Conservation (phyloP, 2,888 invertebrate genomes). For the Isoperla grammatica region DNA sequence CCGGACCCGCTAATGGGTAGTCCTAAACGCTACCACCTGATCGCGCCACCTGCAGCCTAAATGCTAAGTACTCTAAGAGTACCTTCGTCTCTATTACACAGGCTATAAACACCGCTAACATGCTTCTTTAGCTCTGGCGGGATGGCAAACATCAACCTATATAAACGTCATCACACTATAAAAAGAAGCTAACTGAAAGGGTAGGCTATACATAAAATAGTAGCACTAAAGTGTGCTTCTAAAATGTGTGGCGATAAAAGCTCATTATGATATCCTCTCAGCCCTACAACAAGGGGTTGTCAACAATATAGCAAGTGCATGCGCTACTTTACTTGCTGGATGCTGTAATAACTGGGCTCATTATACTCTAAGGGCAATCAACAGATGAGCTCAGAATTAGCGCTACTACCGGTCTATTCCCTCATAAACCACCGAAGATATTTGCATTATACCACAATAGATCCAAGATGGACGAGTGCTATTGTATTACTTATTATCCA, state of each 20-base stretch:
- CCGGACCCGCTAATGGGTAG: slow-evolving; percentile 10
- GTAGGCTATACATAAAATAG: slow-evolving; percentile 17
- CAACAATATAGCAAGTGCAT: slow-evolving; percentile 12
- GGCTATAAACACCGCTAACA: slow-evolving; percentile 12
- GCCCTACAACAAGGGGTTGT: neutral
- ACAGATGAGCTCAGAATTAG: slow-evolving; percentile 4
- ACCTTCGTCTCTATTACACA: slow-evolving; percentile 6
- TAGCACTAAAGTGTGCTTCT: slow-evolving; percentile 16
- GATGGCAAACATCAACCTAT: slow-evolving; percentile 13
- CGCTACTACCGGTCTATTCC: too few relatives aligned
- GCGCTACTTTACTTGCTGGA: slow-evolving; percentile 1
- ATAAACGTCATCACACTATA: slow-evolving; percentile 23
- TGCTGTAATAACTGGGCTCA: slow-evolving; percentile 9
- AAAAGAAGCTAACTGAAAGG: slow-evolving; percentile 18
- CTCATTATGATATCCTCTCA: slow-evolving; percentile 12
- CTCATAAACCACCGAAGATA: too few relatives aligned
- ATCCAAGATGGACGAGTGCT: too few relatives aligned
- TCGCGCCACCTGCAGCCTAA: slow-evolving; percentile 20
- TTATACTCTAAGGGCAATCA: slow-evolving; percentile 13
- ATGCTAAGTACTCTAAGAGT: slow-evolving; percentile 18
- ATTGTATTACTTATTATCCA: too few relatives aligned
- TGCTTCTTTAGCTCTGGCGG: neutral
- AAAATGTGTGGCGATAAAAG: slow-evolving; percentile 10
- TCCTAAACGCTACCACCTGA: slow-evolving; percentile 20
- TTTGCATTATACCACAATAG: too few relatives aligned